Base-by-base conservation (phyloP, 2,888 invertebrate genomes). In the Parthenolecanium corni region DNA sequence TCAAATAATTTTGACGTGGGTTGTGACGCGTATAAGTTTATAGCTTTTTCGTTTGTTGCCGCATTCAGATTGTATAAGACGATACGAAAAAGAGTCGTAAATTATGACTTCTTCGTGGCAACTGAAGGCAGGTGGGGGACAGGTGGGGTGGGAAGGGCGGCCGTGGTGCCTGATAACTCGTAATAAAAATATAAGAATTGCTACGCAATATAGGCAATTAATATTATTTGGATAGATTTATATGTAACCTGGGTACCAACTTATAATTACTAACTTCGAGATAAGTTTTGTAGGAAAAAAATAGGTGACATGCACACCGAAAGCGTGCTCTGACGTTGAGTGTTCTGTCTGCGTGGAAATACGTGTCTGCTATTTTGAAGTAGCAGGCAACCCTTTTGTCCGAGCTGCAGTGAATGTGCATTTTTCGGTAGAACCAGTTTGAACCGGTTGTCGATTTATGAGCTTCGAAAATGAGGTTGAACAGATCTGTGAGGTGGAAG, bases 71-170 rank as follows among this genome's bases (percentile, higher is more conserved):
- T 58, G 58, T 58, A 58, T 58, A 58, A 58, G 58, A 58, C 58
- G 58, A 58, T 58, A 58, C 49, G 49, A 58, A 9, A n/a, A n/a
- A 4, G 58, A 58, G 58, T 58, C 58, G 49, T 58, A 62, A 52
- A 65, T 62, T 62, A 65, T 62, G 57, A 52, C 62, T 65, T 62
- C 57, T 52, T n/a, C 57, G 52, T 25, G 31, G 62, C 49, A 62
- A 6, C 21, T 16, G 47, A 44, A 18, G 31, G 23, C 31, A 31
- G 31, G 31, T 9, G 31, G 31, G 31, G 31, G 31, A 4, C 5
- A 31, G 31, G 31, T 9, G 31, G 40, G 47, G n/a, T 44, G 38
- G 52, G 46, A 44, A 23, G 54, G 62, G 52, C 52, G 52, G 56
- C 46, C 52, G 36, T 47, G 44, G 52, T 46, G 57, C 62, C 52